Conservation (phyloP, 2,113 vertebrate genomes). For the Sylvietta virens region DNA sequence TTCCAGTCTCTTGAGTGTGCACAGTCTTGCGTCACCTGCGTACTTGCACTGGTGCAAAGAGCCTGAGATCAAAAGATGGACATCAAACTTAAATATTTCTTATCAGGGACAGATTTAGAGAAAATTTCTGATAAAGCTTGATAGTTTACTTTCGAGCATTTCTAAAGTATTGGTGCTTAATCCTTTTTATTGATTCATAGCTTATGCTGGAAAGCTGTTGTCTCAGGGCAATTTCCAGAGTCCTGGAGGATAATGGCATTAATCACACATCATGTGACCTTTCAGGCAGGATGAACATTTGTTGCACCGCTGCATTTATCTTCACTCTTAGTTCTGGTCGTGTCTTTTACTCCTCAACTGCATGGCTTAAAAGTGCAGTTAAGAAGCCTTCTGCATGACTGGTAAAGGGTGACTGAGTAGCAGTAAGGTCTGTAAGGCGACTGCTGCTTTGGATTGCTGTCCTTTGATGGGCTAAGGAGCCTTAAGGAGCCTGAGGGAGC, state of each 20-base stretch:
- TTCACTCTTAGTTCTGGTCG: not conserved
- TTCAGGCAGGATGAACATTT: slow-evolving; percentile 1
- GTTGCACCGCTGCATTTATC: not conserved
- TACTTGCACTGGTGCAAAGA: not conserved
- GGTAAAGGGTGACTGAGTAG: not conserved
- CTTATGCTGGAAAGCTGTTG: not conserved
- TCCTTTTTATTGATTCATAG: slow-evolving; percentile 2
- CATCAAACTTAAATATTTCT: not conserved
- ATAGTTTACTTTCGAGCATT: not conserved
- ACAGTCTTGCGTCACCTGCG: rapidly evolving
- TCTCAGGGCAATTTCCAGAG: slow-evolving; percentile 4
- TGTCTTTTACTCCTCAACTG: not conserved
- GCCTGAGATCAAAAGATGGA: not conserved
- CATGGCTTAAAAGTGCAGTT: not conserved
- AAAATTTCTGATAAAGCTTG: not conserved
- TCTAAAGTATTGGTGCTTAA: not conserved
- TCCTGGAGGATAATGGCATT: slow-evolving; percentile 29
- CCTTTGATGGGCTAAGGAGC: slow-evolving; percentile 39
- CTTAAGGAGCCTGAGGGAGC: not conserved
- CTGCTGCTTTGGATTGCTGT: not conserved
- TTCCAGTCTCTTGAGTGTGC: not conserved
- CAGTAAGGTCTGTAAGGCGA: not conserved
- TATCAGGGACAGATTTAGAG: not conserved
- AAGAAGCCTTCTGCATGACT: not conserved
- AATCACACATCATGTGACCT: slow-evolving; percentile 15